Conservation (phyloP, 2,113 vertebrate genomes). For the Genyomyrus donnyi region DNA sequence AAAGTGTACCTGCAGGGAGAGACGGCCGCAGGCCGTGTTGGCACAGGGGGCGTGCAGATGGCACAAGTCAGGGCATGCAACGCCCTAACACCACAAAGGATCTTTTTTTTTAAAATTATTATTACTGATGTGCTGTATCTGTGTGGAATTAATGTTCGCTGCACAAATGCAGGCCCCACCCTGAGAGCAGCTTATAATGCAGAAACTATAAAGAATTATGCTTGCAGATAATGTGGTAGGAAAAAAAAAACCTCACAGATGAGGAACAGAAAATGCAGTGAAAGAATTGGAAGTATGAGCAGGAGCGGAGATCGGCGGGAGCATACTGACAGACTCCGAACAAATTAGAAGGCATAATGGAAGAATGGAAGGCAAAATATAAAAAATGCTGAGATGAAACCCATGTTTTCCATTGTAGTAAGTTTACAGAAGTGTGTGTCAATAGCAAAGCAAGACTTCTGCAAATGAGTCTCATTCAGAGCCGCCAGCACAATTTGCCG, state of each 20-base stretch:
- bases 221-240: not conserved
- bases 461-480: not conserved
- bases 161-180: not conserved
- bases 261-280: not conserved
- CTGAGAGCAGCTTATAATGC: not conserved
- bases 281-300: not conserved
- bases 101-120: not conserved
- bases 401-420: not conserved
- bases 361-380: not conserved
- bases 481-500: not conserved
- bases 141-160: not conserved
- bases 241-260: not conserved
- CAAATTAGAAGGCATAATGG: not conserved
- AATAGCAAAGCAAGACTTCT: not conserved
- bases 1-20: conserved; percentile 68
- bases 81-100: not conserved
- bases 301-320: not conserved
- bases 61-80: not conserved
- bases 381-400: not conserved
- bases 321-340: not conserved
- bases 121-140: not conserved
- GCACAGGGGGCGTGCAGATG: not conserved
- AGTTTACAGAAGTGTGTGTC: not conserved
- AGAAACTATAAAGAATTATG: not conserved
- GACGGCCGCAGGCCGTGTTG: not conserved